Conservation (phyloP, 2,888 invertebrate genomes). For the Beris morrisii region DNA sequence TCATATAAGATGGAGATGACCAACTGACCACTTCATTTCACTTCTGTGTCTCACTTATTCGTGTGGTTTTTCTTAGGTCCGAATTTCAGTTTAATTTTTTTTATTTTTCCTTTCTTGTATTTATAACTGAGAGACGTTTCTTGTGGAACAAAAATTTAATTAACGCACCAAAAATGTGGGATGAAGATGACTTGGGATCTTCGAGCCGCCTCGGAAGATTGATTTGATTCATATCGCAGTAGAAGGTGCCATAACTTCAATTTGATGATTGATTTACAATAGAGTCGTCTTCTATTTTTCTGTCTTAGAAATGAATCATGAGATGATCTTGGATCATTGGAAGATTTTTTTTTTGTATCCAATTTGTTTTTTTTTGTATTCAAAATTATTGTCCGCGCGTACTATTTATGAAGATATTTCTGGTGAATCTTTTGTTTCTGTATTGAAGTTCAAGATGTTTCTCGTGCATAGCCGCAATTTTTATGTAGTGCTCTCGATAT, state of each 20-base stretch:
- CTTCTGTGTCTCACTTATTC: too few relatives aligned
- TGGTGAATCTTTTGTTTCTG: too few relatives aligned
- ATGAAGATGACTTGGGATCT: conserved; percentile 3
- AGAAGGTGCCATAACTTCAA: conserved; percentile 24
- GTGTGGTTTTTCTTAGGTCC: too few relatives aligned
- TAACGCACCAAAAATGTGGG: neutral
- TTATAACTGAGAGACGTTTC: too few relatives aligned
- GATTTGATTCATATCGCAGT: conserved; percentile 24
- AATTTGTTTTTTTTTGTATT: neutral
- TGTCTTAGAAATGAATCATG: conserved; percentile 13
- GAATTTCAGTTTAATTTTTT: too few relatives aligned
- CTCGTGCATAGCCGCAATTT: too few relatives aligned
- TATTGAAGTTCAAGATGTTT: too few relatives aligned
- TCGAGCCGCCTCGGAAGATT: conserved; percentile 7
- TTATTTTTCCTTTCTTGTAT: too few relatives aligned
- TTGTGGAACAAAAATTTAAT: too few relatives aligned
- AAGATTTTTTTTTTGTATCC: neutral
- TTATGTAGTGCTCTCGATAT: conserved; percentile 21
- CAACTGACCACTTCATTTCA: neutral
- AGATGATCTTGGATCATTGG: neutral
- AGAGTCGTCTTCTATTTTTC: conserved; percentile 21
- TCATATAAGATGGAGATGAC: neutral
- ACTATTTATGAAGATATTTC: too few relatives aligned
- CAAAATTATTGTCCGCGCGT: too few relatives aligned
- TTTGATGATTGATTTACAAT: conserved; percentile 25